Percentiles rank a stretch among this genome's conserved stretches.
Evolutionary conservation across 2,888 invertebrate species (phyloP).

Genomic region (Pheosia gnoma): DNA sequence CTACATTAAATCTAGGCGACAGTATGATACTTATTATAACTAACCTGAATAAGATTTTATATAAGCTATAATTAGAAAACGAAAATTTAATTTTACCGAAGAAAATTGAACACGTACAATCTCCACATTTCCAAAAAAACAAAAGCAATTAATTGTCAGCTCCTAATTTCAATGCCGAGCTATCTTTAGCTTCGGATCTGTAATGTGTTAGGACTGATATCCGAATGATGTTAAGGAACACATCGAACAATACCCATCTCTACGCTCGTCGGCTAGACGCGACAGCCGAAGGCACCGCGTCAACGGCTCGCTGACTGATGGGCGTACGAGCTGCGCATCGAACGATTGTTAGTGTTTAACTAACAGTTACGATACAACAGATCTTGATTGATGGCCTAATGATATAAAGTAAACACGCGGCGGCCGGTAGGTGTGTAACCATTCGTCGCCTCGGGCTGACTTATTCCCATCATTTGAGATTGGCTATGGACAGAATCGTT

Average conservation of each 20-base stretch:
- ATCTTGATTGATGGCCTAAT: constrained; percentile 83
- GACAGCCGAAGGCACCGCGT: constrained; percentile 58
- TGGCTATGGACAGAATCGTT: constrained; percentile 47
- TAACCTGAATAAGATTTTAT: no score
- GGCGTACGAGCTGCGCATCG: constrained; percentile 60
- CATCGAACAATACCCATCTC: neutral
- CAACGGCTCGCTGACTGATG: constrained; percentile 74
- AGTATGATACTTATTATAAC: no score
- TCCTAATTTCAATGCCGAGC: no score
- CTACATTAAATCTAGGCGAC: neutral
- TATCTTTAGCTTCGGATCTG: no score
- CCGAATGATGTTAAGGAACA: neutral
- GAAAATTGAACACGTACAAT: no score
- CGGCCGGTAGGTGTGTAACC: constrained; percentile 61
- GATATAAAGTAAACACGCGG: constrained; percentile 79
- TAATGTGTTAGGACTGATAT: no score
- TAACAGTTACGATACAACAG: constrained; percentile 79
- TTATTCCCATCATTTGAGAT: constrained; percentile 54
- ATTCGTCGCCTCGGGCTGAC: constrained; percentile 57
- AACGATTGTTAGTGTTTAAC: constrained; percentile 79
- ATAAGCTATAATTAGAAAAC: no score
- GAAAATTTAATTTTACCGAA: no score
- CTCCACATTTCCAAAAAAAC: no score
- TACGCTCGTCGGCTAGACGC: constrained; percentile 18
- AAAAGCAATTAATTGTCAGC: no score